Evolutionary conservation across 2,797 vertebrate genomes (phyloP).

Genomic region (Syndactyla subalaris): DNA sequence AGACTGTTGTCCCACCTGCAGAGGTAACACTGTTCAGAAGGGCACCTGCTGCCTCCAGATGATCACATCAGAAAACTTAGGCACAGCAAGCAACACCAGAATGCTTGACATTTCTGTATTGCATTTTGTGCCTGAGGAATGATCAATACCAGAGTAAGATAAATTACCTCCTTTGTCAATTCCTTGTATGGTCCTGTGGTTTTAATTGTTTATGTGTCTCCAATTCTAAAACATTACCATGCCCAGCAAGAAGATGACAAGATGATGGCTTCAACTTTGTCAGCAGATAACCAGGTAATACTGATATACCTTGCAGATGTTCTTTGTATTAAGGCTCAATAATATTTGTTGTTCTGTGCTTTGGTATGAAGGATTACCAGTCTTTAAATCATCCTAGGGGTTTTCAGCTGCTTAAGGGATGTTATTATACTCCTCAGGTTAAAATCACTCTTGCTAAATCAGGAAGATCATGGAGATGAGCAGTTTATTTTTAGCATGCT

Average conservation of each 20-base stretch:
- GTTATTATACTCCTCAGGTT: slow-evolving; percentile 14
- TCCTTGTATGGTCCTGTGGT: not conserved
- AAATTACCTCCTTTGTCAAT: slow-evolving; percentile 37
- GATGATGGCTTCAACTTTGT: slow-evolving; percentile 27
- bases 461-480: not conserved
- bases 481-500: not conserved
- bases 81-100: not conserved
- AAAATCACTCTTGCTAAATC: not conserved
- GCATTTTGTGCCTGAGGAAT: not conserved
- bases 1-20: accelerated
- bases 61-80: not conserved
- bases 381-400: slow-evolving; percentile 9
- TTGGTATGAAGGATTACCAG: slow-evolving; percentile 21
- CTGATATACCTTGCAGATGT: not conserved
- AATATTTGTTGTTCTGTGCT: not conserved
- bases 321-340: slow-evolving; percentile 4
- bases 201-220: not conserved
- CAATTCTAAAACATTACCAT: slow-evolving; percentile 34
- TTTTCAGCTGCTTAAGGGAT: not conserved
- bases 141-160: slow-evolving; percentile 23
- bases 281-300: slow-evolving; percentile 16
- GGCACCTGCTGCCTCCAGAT: not conserved
- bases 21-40: not conserved
- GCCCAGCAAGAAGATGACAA: not conserved
- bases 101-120: not conserved